Evolutionary conservation across 2,797 vertebrate genomes (phyloP).

Genomic region (Podarcis siculus): DNA sequence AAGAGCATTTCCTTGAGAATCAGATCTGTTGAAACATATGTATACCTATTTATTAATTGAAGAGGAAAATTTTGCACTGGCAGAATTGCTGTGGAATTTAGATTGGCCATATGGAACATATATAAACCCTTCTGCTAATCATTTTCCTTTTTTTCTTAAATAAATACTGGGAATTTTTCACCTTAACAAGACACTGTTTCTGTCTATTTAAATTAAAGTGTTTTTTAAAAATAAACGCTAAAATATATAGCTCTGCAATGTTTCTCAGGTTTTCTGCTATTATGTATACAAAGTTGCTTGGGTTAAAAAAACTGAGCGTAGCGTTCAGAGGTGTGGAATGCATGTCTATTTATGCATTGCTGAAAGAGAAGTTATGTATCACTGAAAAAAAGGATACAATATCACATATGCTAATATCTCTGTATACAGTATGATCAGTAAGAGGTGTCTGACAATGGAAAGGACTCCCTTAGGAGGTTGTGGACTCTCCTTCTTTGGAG

Average conservation of each 20-base stretch:
- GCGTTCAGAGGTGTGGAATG: neutral
- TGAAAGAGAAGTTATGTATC: neutral
- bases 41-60: neutral
- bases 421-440: too few relatives aligned
- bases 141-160: neutral
- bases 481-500: too few relatives aligned
- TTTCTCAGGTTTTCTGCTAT: neutral
- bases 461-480: too few relatives aligned
- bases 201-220: neutral
- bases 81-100: slow-evolving; percentile 1
- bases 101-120: slow-evolving; percentile 4
- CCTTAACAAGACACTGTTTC: neutral
- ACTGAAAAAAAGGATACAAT: neutral
- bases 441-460: too few relatives aligned
- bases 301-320: neutral
- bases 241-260: neutral
- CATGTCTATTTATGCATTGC: too few relatives aligned
- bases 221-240: neutral
- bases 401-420: neutral
- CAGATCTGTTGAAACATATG: slow-evolving; percentile 7
- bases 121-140: neutral
- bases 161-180: neutral
- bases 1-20: neutral
- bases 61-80: neutral
- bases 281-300: neutral